Evolutionary conservation across 2,888 invertebrate genomes (phyloP), one percentile per base, ranked within the genome.

Genomic region (Rhimphoctona megacephalus): DNA sequence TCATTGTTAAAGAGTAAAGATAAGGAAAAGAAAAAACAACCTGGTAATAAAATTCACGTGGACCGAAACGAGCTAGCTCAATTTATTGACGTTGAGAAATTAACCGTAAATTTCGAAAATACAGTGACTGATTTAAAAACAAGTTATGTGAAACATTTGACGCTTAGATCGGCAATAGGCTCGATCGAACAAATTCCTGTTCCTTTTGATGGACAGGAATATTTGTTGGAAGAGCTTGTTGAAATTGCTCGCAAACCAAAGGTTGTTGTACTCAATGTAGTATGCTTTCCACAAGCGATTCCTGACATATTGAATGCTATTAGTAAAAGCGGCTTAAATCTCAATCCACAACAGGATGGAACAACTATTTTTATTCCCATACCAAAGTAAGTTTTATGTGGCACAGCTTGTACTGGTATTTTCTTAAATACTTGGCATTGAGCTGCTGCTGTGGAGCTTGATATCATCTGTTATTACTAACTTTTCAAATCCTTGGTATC

Each of bases 311-410:
- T 98, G 43, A 96, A 97, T 92, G 96, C 98, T 2, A 96, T 99
- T 72, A 94, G 95, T 79, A 96, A 96, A 54, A 98, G 98, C 85
- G 98, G 98, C 14, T 96, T 99, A 95, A 98, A 98, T 94, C 95
- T 99, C 81, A 99, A 98, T 95, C 98, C 99, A 0, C 99, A 99
- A 93, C 98, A 98, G 94, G 99, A 99, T 93, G 98, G 98, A 33
- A 98, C 98, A 1, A 98, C 97, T 2, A 94, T 99, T 72, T 99
- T 96, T 94, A 96, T 99, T 77, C 97, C 98, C 54, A 96, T 98
- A 89, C 98, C 99, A 17, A 98, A 98, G 97, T 97, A 95, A 95
- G 95, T 92, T 80, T 54, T 25, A 46, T 57, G 7, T 39, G 1
- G 2, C 7, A 8, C 39, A 8, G 7, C 9, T 49, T 25, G 57